Conservation (phyloP, 2,888 invertebrate genomes). For the Dasypogon diadema region DNA sequence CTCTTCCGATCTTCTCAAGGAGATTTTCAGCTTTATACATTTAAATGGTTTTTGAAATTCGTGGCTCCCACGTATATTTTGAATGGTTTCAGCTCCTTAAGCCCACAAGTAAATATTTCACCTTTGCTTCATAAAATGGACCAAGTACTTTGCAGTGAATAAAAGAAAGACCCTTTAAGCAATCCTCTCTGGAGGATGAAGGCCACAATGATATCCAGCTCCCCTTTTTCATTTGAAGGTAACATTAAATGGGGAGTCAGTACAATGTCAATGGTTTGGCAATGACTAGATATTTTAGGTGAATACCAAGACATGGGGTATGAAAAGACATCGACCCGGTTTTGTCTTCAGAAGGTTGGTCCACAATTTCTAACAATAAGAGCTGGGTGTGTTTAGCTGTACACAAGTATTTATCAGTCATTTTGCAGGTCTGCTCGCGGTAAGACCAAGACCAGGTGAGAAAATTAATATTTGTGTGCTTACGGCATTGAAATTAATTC, state of each 20-base stretch:
- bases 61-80: conserved; percentile 7
- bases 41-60: neutral
- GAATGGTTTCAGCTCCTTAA: conserved; percentile 10
- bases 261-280: conserved; percentile 41
- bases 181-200: neutral
- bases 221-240: neutral
- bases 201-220: neutral
- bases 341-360: conserved; percentile 59
- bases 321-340: conserved; percentile 55
- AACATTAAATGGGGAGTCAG: neutral
- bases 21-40: conserved; percentile 3
- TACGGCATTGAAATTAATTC: conserved; percentile 47
- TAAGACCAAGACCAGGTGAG: conserved; percentile 43
- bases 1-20: no score
- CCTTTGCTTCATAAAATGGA: conserved; percentile 33
- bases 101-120: conserved; percentile 30
- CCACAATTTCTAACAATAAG: conserved; percentile 59
- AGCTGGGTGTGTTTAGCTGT: conserved; percentile 17
- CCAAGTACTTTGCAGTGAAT: conserved; percentile 32
- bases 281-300: conserved; percentile 35
- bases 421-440: conserved; percentile 44
- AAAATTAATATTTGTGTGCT: conserved; percentile 53
- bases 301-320: conserved; percentile 26
- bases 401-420: conserved; percentile 46
- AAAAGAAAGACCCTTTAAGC: conserved; percentile 26